A percentile compares a stretch with the other conserved stretches of the same genome.
phyloP scores from a whole-genome alignment of 35 echinoderm and acorn worm species.

The Apostichopus parvimensis region DNA sequence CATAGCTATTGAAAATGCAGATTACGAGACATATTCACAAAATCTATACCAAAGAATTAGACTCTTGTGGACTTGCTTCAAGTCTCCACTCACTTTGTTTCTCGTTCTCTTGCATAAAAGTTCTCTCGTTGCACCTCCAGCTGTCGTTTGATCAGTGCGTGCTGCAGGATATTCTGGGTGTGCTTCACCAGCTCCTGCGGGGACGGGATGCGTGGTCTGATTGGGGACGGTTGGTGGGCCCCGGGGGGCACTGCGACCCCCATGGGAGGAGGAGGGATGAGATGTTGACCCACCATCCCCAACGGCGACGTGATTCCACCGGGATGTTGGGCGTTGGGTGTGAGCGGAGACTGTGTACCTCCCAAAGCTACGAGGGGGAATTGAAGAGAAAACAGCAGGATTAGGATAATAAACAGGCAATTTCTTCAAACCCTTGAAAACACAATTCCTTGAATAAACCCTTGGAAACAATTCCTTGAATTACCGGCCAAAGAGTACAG shows the following conservation, averaged over 20 bases:
- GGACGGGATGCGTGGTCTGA: conserved; percentile 81
- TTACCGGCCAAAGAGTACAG: not conserved
- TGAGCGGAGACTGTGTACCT: conserved; percentile 75
- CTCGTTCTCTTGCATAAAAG: conserved; percentile 71
- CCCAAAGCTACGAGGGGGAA: conserved; percentile 21
- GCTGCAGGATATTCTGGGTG: conserved; percentile 96
- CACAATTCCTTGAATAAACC: too few species aligned
- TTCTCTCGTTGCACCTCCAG: conserved; percentile 99
- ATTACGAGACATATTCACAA: too few species aligned
- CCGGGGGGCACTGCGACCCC: conserved; percentile 58
- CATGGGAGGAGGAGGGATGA: conserved; percentile 62
- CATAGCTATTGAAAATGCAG: not conserved
- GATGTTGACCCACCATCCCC: conserved; percentile 43
- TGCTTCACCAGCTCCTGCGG: conserved; percentile 94
- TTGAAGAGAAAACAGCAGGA: not conserved
- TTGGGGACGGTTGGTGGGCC: conserved; percentile 45
- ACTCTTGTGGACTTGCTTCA: too few species aligned
- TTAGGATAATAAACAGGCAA: not conserved
- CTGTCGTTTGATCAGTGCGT: conserved; percentile 92
- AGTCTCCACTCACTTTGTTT: conserved; percentile 33
- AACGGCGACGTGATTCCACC: conserved; percentile 62
- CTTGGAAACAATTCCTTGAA: not conserved
- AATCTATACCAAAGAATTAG: too few species aligned
- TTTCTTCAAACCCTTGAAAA: not conserved
- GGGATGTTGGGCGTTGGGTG: conserved; percentile 58